Evolutionary conservation across 2,797 vertebrate species (phyloP), one percentile per base, ranked within the genome.

Genomic region (Sciurus vulgaris): DNA sequence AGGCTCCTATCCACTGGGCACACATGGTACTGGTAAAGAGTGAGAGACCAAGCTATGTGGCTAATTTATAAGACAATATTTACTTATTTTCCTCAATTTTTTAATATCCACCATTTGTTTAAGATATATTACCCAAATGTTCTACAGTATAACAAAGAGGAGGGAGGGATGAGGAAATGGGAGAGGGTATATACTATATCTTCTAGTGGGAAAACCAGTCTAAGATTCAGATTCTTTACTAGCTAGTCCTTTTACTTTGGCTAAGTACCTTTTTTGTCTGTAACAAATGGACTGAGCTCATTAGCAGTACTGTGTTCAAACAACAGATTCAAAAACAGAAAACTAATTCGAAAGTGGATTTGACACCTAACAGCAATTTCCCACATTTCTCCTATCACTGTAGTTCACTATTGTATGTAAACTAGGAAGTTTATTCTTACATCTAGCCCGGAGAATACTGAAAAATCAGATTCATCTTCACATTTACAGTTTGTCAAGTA

Each of bases 301-400:
- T 93, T 77, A 95, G 89, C 10, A 92, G 54, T 69, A 94, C 95
- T 44, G 49, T 84, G 72, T 72, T 94, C 72, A 81, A 96, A 86
- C 59, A 96, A 89, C 12, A 17, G 59, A 86, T 72, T 95, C 0
- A 35, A 86, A 69, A 81, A 78, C 0, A 8, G 76, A 87, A 77
- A 86, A 28, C 35, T n/a, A 61, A 70, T 61, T 69, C 17, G 76
- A 89, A 54, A 88, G 77, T 20, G 92, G 94, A 95, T 51, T 2
- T 44, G 33, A 93, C 86, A 96, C 93, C 77, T 81, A 90, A 70
- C 44, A 93, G 35, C 30, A 69, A 84, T 72, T 81, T n/a, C 41
- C 41, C 20, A n/a, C 26, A 81, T 44, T 89, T 83, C 83, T 63
- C 84, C 11, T 35, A 56, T 17, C 28, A 89, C 67, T 51, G 6